A percentile compares a stretch with the other conserved stretches of the same genome.
Conservation (phyloP, 2,797 vertebrate species). For the Gila robusta region DNA sequence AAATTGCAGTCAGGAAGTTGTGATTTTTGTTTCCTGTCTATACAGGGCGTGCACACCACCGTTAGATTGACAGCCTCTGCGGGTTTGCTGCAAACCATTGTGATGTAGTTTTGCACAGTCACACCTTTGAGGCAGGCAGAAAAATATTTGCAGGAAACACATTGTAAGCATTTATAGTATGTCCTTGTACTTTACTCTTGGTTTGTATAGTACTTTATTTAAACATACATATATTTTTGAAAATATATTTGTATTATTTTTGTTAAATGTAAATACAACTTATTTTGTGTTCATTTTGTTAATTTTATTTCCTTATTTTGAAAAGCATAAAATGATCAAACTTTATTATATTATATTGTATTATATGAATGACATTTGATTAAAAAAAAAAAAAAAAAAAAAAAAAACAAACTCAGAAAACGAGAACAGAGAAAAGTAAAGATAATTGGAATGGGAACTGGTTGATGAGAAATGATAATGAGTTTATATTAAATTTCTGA, state of each 20-base stretch:
- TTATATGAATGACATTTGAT: too few relatives aligned
- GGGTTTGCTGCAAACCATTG: conserved; percentile 31
- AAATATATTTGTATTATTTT: too few relatives aligned
- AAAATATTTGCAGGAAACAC: conserved; percentile 17
- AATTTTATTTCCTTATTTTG: background rate
- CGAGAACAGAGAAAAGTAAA: background rate
- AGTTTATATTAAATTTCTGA: background rate
- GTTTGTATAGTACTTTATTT: background rate
- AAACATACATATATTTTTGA: background rate
- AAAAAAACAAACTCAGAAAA: background rate
- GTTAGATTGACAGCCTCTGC: conserved; percentile 19
- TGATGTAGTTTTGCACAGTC: conserved; percentile 31
- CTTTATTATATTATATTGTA: too few relatives aligned
- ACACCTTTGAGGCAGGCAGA: conserved; percentile 32
- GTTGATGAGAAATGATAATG: background rate
- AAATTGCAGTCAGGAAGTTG: conserved; percentile 59
- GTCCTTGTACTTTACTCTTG: background rate
- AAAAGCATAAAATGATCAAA: background rate
- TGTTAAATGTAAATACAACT: background rate
- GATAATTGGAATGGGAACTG: background rate
- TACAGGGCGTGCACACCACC: background rate
- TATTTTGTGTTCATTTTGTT: too few relatives aligned
- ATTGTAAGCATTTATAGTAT: background rate
- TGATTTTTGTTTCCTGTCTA: conserved; percentile 56
- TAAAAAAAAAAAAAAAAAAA: background rate